A percentile compares a stretch with the other conserved stretches of the same genome.
phyloP scores from a whole-genome alignment of 1,140 invertebrate genomes.

The Maconellicoccus hirsutus region DNA sequence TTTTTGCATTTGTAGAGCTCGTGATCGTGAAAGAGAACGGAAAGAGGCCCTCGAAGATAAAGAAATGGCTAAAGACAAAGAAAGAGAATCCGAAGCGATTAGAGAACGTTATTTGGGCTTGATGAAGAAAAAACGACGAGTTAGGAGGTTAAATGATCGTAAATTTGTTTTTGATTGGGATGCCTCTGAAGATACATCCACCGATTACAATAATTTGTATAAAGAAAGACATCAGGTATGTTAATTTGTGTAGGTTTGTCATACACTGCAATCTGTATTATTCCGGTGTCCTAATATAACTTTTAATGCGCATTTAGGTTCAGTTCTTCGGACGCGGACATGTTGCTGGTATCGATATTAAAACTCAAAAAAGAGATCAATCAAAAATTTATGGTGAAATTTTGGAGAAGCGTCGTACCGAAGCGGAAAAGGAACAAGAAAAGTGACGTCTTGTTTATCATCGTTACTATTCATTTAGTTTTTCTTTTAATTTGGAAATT shows the following conservation, averaged over 20 bases:
- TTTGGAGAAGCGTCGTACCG: constrained; percentile 86
- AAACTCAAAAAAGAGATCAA: constrained; percentile 93
- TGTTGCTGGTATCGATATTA: constrained; percentile 94
- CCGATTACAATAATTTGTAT: constrained; percentile 94
- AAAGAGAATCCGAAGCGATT: constrained; percentile 83
- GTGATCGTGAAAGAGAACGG: constrained; percentile 31
- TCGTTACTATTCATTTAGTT: neutral
- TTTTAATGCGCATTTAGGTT: constrained; percentile 35
- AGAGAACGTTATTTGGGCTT: constrained; percentile 91
- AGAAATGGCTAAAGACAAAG: constrained; percentile 63
- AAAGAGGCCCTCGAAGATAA: constrained; percentile 42
- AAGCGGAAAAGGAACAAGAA: constrained; percentile 96
- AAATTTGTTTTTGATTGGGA: constrained; percentile 99
- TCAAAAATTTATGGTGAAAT: constrained; percentile 97
- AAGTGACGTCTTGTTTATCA: constrained; percentile 42
- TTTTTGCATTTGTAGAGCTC: constrained; percentile 31
- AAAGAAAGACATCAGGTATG: constrained; percentile 83
- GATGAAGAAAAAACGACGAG: constrained; percentile 83
- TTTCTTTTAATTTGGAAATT: neutral
- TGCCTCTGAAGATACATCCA: constrained; percentile 92
- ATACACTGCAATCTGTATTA: constrained; percentile 6
- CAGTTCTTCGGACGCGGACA: constrained; percentile 98
- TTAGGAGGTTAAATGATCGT: constrained; percentile 86
- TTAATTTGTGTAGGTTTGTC: constrained; percentile 6
- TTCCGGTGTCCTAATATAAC: no score